Evolutionary conservation across 2,888 invertebrate genomes (phyloP).

Genomic region (Anodontia alba): DNA sequence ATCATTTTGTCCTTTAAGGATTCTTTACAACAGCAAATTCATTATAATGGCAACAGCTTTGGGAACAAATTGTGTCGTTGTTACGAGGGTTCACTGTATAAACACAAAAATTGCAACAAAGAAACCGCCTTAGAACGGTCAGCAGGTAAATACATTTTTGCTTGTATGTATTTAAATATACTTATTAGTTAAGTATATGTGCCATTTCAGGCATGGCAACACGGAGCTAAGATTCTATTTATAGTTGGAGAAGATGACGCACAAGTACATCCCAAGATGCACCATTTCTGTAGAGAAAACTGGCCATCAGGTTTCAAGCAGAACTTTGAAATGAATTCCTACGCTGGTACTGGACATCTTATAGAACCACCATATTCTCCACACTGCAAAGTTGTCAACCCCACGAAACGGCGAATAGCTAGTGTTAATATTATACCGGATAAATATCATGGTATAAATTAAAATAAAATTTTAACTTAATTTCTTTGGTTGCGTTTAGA

Average conservation of each 20-base stretch:
- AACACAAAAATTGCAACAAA: too few species aligned
- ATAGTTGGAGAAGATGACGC: conserved; percentile 49
- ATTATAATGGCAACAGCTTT: too few species aligned
- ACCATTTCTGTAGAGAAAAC: conserved; percentile 17
- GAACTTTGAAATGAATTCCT: conserved; percentile 35
- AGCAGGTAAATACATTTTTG: too few species aligned
- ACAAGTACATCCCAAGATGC: conserved; percentile 38
- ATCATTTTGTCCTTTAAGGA: too few species aligned
- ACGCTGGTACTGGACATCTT: conserved; percentile 49
- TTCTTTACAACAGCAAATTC: too few species aligned
- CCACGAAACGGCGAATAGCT: conserved; percentile 32
- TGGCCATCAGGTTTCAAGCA: conserved; percentile 33
- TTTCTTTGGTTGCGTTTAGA: too few species aligned
- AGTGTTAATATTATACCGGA: neutral
- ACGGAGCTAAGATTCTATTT: conserved; percentile 49
- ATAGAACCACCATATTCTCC: conserved; percentile 54
- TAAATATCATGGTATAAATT: conserved; percentile 1
- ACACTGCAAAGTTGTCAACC: conserved; percentile 15
- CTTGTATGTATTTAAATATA: too few species aligned
- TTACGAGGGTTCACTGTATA: too few species aligned
- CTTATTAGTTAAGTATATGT: too few species aligned
- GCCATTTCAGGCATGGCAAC: conserved; percentile 46
- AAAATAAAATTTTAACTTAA: too few species aligned
- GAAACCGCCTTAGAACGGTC: too few species aligned
- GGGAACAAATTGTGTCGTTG: too few species aligned